Base-by-base conservation (phyloP, 2,888 invertebrate genomes). In the Aethes cnicana region DNA sequence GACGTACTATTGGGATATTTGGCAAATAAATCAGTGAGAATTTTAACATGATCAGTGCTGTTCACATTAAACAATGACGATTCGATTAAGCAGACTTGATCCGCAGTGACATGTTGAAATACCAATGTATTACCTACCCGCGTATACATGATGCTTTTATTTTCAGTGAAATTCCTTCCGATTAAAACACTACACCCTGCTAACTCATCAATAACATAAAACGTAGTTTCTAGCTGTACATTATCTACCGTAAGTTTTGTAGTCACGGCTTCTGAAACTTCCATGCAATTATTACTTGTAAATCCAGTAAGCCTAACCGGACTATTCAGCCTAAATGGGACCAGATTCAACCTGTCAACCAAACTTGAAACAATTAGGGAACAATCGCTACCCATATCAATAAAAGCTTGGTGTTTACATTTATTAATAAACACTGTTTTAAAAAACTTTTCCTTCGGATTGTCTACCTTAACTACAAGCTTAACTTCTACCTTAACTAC, bases 371-470 rank as follows among this genome's bases (percentile, higher is more conserved):
- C 56, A n/a, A 62, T 58, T n/a, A 62, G 18, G 1, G 59, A 58
- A 17, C 62, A 61, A 39, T 53, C 49, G 26, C 61, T 61, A 3
- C 61, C 61, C 58, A 56, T 61, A 28, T 61, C 57, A 42, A 62
- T 35, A 25, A 62, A 62, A 32, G 54, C 57, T n/a, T 44, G 17
- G 14, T 47, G 46, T 18, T 48, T 35, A 49, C 18, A 33, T 21
- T 25, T 9, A 32, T 58, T 54, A 9, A 59, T 6, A 1, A 7
- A 20, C 7, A 60, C 43, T 5, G 41, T 9, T 42, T 62, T 62
- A 37, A 39, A 47, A 42, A 59, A 58, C 20, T 58, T 59, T 48
- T 59, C 36, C 47, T 58, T 58, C 2, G 21, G 14, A n/a, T n/a
- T n/a, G 8, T 36, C 37, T 2, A 25, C 16, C 8, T 21, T 21